These are phyloP conservation scores for Leptobrachium ailaonicum DNA, from an alignment of 2,113 vertebrate species.

Conservation along the genomic window DNA sequence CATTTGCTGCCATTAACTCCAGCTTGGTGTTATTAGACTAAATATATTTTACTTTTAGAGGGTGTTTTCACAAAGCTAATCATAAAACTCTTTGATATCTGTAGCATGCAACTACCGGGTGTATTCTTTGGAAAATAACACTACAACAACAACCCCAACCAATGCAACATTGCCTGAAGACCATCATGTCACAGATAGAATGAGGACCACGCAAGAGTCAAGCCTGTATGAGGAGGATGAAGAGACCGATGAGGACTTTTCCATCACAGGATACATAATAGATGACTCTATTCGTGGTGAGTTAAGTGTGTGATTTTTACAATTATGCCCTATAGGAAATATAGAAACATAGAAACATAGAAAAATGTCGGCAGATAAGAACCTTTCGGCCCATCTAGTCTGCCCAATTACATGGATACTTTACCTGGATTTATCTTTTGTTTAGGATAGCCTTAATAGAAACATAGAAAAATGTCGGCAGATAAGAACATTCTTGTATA, in stretches of 20 bases:
- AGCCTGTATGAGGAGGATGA: slow-evolving; percentile 5
- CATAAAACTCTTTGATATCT: background rate
- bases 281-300: slow-evolving; percentile 38
- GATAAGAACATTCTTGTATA: too few species aligned
- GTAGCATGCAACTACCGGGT: background rate
- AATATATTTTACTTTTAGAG: too few species aligned
- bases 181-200: background rate
- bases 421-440: too few species aligned
- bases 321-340: too few species aligned
- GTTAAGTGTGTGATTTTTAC: background rate
- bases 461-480: too few species aligned
- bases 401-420: too few species aligned
- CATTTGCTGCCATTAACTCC: too few species aligned
- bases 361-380: too few species aligned
- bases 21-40: too few species aligned
- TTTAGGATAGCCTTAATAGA: too few species aligned
- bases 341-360: too few species aligned
- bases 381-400: too few species aligned
- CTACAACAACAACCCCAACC: background rate
- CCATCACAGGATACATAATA: background rate
- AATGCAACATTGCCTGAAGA: slow-evolving; percentile 25
- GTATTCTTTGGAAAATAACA: background rate
- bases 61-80: background rate
- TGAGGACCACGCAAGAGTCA: background rate
- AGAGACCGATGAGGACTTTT: background rate